phyloP scores from a whole-genome alignment of 2,113 vertebrate species.

The Campylorhamphus procurvoides region DNA sequence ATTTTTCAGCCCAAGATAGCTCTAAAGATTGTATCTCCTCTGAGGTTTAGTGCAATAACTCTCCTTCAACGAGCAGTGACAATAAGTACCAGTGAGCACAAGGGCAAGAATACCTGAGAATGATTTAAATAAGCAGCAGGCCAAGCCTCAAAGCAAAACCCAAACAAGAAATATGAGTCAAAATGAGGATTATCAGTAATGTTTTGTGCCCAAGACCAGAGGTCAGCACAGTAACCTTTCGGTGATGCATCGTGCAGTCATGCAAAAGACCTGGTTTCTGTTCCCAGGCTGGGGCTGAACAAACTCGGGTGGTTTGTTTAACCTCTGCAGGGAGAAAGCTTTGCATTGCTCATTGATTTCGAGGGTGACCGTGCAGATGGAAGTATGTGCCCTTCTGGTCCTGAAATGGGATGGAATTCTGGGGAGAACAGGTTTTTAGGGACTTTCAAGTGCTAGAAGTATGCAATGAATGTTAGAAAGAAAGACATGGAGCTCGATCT shows the following conservation, averaged over 20 bases:
- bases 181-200: background rate
- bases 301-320: background rate
- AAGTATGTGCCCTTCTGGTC: background rate
- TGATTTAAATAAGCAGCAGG: background rate
- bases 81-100: background rate
- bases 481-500: background rate
- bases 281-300: slow-evolving; percentile 23
- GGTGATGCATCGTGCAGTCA: background rate
- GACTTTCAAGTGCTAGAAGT: background rate
- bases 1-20: background rate
- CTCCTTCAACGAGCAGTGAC: background rate
- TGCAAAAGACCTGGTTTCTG: slow-evolving; percentile 18
- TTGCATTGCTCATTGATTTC: background rate
- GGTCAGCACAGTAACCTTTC: background rate
- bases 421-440: background rate
- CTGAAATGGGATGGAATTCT: background rate
- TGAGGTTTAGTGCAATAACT: background rate
- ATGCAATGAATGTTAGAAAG: background rate
- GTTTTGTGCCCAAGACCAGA: background rate
- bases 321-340: background rate
- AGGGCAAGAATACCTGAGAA: background rate
- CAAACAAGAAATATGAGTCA: background rate
- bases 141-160: background rate
- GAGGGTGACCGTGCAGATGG: background rate
- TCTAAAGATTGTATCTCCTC: background rate